A percentile compares a stretch with the other conserved stretches of the same genome.
Conservation (phyloP, 2,888 invertebrate species). For the Tinea trinotella region DNA sequence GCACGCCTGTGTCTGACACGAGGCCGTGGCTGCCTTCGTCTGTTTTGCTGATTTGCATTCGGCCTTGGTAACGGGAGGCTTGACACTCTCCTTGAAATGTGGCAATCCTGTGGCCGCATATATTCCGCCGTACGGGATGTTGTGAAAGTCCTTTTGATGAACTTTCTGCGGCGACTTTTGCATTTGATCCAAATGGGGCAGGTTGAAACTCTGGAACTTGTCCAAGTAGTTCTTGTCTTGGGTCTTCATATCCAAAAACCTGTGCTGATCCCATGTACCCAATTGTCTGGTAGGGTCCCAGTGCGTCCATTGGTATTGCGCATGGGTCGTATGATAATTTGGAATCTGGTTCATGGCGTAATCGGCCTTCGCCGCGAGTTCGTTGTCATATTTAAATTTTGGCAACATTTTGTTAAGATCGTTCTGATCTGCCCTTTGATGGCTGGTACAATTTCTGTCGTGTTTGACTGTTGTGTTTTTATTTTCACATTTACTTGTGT, state of each 20-base stretch:
- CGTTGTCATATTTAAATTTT: conserved; percentile 67
- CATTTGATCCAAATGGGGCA: conserved; percentile 71
- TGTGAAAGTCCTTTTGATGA: conserved; percentile 66
- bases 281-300: conserved; percentile 70
- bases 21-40: conserved; percentile 56
- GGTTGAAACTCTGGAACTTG: conserved; percentile 70
- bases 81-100: conserved; percentile 56
- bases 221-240: conserved; percentile 73
- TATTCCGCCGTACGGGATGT: conserved; percentile 57
- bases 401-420: conserved; percentile 71
- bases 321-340: conserved; percentile 75
- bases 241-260: conserved; percentile 62
- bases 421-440: conserved; percentile 55
- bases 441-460: conserved; percentile 54
- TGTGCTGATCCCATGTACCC: conserved; percentile 67
- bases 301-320: conserved; percentile 74
- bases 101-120: conserved; percentile 53
- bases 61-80: conserved; percentile 46
- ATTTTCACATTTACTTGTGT: conserved; percentile 44
- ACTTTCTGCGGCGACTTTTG: conserved; percentile 75
- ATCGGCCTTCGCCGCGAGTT: conserved; percentile 72
- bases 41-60: conserved; percentile 60
- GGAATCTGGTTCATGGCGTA: conserved; percentile 77
- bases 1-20: conserved; percentile 50
- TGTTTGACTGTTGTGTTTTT: conserved; percentile 56